phyloP scores from a whole-genome alignment of 2,113 vertebrate species.

The Gnathonemus longibarbis region DNA sequence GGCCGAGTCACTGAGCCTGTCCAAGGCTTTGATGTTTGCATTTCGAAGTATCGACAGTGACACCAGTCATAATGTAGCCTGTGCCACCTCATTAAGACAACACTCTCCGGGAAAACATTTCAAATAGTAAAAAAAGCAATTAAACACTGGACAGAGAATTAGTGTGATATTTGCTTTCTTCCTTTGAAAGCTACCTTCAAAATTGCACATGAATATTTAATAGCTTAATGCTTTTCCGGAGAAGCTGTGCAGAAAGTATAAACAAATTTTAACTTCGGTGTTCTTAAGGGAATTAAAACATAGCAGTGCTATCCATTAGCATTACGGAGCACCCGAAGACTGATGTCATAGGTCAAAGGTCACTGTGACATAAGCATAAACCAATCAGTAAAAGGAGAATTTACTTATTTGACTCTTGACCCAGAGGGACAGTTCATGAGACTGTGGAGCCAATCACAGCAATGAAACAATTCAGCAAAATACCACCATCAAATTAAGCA shows the following conservation, averaged over 20 bases:
- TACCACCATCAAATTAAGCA: neutral
- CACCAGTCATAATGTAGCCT: neutral
- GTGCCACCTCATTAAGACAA: neutral
- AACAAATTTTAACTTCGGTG: neutral
- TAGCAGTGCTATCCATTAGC: neutral
- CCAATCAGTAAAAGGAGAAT: neutral
- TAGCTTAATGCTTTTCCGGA: neutral
- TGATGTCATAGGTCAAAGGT: constrained; percentile 3
- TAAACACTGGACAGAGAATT: neutral
- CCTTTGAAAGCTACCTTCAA: neutral
- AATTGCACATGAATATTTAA: neutral
- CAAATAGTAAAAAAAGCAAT: neutral
- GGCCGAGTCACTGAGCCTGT: neutral
- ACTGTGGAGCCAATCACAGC: neutral
- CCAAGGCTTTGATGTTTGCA: neutral
- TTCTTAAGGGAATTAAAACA: neutral
- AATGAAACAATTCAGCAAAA: neutral
- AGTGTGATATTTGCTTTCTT: neutral
- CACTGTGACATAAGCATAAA: neutral
- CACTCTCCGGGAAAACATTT: neutral
- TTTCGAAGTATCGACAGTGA: neutral
- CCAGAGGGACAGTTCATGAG: neutral
- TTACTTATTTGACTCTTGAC: neutral
- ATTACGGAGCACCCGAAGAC: neutral
- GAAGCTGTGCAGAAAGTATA: neutral